Base-by-base conservation (phyloP, 2,888 invertebrate species). In the Unio pictorum region DNA sequence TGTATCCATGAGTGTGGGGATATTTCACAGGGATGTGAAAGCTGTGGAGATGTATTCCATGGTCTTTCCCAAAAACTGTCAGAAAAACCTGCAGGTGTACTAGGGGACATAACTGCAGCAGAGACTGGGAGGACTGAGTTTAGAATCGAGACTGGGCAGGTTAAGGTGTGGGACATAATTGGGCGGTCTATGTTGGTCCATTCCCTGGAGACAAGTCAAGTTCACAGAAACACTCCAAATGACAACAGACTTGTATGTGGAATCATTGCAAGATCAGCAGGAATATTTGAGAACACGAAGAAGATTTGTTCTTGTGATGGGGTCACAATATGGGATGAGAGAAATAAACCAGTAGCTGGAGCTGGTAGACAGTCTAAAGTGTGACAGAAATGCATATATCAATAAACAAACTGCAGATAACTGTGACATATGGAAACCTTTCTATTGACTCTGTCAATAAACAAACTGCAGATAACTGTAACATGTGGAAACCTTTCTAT, bases 301-400 rank as follows among this genome's bases (percentile, higher is more conserved):
- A 93, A 94, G 18, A 94, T 97, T 67, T 97, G 97, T 90, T 94
- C 95, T 1, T 97, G 97, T 90, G 96, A 96, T 91, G 97, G 97
- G 0, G 93, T 95, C 0, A 94, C 95, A 0, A 92, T 97, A 17
- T 97, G 97, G 97, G 95, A 97, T 87, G 97, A 97, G 90, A 91
- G 93, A 62, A 72, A 84, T 60, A 79, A 70, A 66, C 84, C 84
- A 3, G 8, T 80, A 15, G 83, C 82, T 54, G 85, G 85, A 3
- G 28, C 63, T 17, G 77, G 74, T 0, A 62, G 80, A 34, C 76
- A 78, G 55, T 67, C 80, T 28, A 70, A 66, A 15, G 45, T 15
- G 45, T 45, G 45, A 45, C 15, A 15, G 45, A 45, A 45, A 45
- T 45, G 11, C 45, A 45, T 45, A 3, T 11, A 15, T 11, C 45